Base-by-base conservation (phyloP, 2,888 invertebrate species). In the Lamproptera curius region DNA sequence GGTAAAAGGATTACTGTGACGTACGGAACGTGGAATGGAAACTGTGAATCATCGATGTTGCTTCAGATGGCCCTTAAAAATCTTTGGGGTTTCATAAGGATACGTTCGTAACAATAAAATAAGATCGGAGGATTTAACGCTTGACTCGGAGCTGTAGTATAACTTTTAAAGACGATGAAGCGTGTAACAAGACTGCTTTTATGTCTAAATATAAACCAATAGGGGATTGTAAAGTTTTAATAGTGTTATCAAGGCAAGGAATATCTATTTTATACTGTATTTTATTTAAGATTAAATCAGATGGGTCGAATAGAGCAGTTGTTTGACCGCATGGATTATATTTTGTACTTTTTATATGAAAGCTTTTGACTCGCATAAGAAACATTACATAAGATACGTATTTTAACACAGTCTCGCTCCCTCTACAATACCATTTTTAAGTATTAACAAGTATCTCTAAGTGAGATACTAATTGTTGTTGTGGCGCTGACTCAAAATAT, bases 1-100 rank as follows among this genome's bases (percentile, higher is more conserved):
- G 76, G 73, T 76, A 79, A 86, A 85, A 83, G 81, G 83, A 83
- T 85, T 84, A 86, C 77, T 79, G 78, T 78, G 75, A 80, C 61
- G 64, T 62, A 63, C 72, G 59, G 67, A 59, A 62, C 45, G 50
- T 45, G 59, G 54, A 57, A 52, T 56, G 56, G 31, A 56, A 61
- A 58, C n/a, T n/a, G n/a, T n/a, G n/a, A n/a, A n/a, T n/a, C n/a
- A 62, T 61, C 59, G 53, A 65, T 61, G 57, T 64, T 67, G n/a
- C 63, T 62, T 65, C 56, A 56, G 53, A 61, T 61, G 55, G 55
- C 59, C 56, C 44, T 35, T 50, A 50, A 50, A 50, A 50, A 50
- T 41, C 49, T 41, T 50, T 40, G 41, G 39, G 38, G 34, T 43
- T 43, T 43, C 43, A 48, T 42, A 48, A 31, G 43, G 17, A 39